Percentiles rank a stretch among this genome's conserved stretches.
Evolutionary conservation across 2,888 invertebrate genomes (phyloP).

Genomic region (Dendrolimus pini): DNA sequence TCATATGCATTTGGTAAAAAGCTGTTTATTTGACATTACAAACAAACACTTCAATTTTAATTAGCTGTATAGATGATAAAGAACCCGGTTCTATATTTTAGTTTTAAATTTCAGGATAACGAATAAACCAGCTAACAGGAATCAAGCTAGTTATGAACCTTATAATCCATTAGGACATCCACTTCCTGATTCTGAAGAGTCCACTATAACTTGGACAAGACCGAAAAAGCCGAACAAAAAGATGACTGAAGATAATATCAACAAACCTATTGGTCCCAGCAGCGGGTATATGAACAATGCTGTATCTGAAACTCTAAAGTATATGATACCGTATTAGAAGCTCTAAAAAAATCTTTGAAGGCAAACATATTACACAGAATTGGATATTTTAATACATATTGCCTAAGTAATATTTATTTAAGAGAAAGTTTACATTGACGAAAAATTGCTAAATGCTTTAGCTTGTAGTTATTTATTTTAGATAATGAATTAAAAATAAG

Average conservation of each 20-base stretch:
- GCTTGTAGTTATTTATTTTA: slow-evolving; percentile 1
- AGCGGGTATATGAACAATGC: background rate
- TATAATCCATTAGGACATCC: background rate
- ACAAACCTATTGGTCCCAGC: background rate
- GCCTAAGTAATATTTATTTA: too few relatives aligned
- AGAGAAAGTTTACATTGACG: too few relatives aligned
- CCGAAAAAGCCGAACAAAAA: slow-evolving; percentile 36
- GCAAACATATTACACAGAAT: too few relatives aligned
- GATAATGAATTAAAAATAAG: background rate
- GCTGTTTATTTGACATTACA: too few relatives aligned
- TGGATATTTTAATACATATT: too few relatives aligned
- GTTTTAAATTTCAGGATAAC: background rate
- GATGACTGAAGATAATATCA: slow-evolving; percentile 6
- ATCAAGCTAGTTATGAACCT: background rate
- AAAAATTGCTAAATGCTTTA: too few relatives aligned
- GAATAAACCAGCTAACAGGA: background rate
- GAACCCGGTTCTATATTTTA: too few relatives aligned
- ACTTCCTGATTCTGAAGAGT: slow-evolving; percentile 16
- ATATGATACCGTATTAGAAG: too few relatives aligned
- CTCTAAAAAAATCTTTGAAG: too few relatives aligned
- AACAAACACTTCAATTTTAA: too few relatives aligned
- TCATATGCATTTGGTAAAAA: too few relatives aligned
- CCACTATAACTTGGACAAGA: slow-evolving; percentile 54
- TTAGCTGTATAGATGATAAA: too few relatives aligned
- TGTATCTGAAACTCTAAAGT: background rate